A percentile compares a stretch with the other conserved stretches of the same genome.
These are phyloP conservation scores for Polydrusus pterygomalis DNA, from an alignment of 2,888 invertebrate genomes.

Conservation along the genomic window DNA sequence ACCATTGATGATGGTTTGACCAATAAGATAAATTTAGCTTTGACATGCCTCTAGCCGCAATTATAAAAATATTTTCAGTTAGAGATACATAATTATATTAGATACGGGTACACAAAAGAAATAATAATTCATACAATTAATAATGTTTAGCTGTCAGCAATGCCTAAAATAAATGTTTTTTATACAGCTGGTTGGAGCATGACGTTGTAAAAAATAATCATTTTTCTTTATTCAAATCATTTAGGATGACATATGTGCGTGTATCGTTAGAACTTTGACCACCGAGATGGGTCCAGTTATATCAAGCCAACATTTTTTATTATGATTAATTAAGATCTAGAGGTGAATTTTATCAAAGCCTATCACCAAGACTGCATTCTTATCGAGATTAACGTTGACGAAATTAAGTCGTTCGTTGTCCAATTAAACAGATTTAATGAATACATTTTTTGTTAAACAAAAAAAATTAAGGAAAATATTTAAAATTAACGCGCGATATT, in stretches of 20 bases:
- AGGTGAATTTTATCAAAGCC: constrained; percentile 31
- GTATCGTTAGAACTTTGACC: constrained; percentile 43
- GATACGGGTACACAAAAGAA: constrained; percentile 43
- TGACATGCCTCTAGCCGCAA: too few species aligned
- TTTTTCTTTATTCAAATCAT: constrained; percentile 51
- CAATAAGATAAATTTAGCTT: too few species aligned
- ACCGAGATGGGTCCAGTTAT: constrained; percentile 20
- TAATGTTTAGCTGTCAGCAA: constrained; percentile 44
- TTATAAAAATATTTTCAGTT: constrained; percentile 11
- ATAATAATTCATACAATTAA: constrained; percentile 39
- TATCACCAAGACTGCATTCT: constrained; percentile 25
- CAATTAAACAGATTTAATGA: constrained; percentile 17
- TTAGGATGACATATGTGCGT: constrained; percentile 21
- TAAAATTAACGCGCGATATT: too few species aligned
- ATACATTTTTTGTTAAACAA: too few species aligned
- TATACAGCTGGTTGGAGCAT: constrained; percentile 32
- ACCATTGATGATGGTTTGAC: too few species aligned
- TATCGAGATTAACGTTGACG: constrained; percentile 40
- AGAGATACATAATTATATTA: constrained; percentile 45
- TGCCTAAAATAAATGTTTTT: constrained; percentile 37
- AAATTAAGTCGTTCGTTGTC: constrained; percentile 32
- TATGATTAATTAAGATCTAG: constrained; percentile 45
- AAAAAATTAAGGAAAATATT: too few species aligned
- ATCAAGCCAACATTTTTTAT: constrained; percentile 37
- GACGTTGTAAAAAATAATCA: constrained; percentile 49